These are phyloP conservation scores for Parazoanthus atlanticus DNA, from an alignment of 92 coral and sea anemone species.

Conservation along the genomic window DNA sequence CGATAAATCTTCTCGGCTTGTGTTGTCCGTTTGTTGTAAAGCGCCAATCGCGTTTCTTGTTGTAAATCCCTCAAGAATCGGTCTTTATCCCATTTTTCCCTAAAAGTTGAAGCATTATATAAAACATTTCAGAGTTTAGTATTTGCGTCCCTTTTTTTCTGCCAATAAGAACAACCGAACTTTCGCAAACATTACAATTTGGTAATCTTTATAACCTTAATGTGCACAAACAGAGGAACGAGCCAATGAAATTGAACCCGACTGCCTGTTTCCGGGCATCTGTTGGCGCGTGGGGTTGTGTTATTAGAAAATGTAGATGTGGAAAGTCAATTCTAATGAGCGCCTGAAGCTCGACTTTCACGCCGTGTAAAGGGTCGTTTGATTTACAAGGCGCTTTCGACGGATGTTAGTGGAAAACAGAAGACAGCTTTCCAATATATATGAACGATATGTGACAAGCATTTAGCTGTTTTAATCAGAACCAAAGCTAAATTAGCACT, in stretches of 20 bases:
- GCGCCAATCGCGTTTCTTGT: neutral
- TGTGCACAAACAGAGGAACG: constrained; percentile 30
- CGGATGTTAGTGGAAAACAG: neutral
- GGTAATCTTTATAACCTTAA: constrained; percentile 7
- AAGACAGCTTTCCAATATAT: neutral
- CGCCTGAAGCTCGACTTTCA: neutral
- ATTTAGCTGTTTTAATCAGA: constrained; percentile 2
- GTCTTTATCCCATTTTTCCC: neutral
- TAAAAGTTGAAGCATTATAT: neutral
- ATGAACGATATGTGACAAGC: neutral
- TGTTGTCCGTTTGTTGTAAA: neutral
- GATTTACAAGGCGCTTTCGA: neutral
- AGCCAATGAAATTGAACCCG: constrained; percentile 31
- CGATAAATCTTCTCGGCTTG: neutral
- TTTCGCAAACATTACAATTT: neutral
- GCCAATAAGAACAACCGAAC: neutral
- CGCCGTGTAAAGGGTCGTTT: neutral
- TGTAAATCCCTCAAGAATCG: neutral
- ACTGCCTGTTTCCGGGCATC: constrained; percentile 37
- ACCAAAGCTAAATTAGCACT: neutral
- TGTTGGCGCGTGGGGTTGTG: constrained; percentile 13
- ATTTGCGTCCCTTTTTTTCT: neutral
- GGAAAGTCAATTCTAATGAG: constrained; percentile 20
- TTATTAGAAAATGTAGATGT: neutral
- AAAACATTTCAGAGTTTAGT: neutral